phyloP scores from a whole-genome alignment of 1,140 invertebrate species.

The Macrobrachium nipponense region DNA sequence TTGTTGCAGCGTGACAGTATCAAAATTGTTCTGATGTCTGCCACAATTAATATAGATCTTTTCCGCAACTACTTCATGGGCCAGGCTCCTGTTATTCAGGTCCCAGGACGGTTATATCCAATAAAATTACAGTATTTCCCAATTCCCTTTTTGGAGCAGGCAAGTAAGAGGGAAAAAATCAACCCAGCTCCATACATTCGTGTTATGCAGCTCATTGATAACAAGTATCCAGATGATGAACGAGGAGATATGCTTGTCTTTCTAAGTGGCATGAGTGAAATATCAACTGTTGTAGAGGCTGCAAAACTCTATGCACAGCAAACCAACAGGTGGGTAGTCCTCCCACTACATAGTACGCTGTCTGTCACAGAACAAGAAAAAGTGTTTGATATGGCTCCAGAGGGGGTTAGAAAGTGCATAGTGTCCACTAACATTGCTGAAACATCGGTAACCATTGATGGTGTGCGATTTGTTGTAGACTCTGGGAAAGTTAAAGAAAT shows the following conservation, averaged over 20 bases:
- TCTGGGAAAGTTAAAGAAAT: constrained; percentile 98
- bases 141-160: constrained; percentile 79
- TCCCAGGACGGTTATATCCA: constrained; percentile 93
- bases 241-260: constrained; percentile 97
- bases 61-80: constrained; percentile 92
- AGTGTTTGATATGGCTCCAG: constrained; percentile 96
- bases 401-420: constrained; percentile 95
- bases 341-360: constrained; percentile 93
- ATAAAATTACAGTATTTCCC: constrained; percentile 92
- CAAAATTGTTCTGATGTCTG: constrained; percentile 97
- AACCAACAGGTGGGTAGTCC: constrained; percentile 88
- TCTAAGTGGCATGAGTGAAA: constrained; percentile 95
- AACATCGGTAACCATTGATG: constrained; percentile 99
- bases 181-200: constrained; percentile 93
- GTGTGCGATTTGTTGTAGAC: constrained; percentile 97
- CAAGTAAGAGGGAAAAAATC: constrained; percentile 78
- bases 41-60: constrained; percentile 96
- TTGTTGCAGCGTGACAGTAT: constrained; percentile 83
- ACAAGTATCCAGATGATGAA: constrained; percentile 77
- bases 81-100: constrained; percentile 78
- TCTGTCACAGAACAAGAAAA: constrained; percentile 97
- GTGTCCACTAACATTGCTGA: constrained; percentile 99
- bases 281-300: constrained; percentile 89
- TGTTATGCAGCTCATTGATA: constrained; percentile 79
- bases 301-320: constrained; percentile 86